Evolutionary conservation across 2,113 vertebrate species (phyloP), one percentile per base, ranked within the genome.

Genomic region (Tiliqua scincoides): DNA sequence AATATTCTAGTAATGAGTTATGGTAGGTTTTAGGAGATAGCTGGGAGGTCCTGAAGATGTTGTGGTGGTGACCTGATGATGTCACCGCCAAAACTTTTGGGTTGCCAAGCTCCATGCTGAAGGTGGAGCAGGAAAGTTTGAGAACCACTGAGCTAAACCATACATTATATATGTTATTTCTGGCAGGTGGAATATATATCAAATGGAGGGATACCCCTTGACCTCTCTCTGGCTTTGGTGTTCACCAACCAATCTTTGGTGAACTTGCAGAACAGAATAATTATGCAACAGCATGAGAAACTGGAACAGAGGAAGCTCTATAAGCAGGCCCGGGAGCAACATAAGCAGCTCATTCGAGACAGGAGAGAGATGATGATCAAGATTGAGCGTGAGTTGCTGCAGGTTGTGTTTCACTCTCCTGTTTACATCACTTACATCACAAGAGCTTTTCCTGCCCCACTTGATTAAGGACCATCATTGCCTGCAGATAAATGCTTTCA

Each of bases 111-210:
- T 35, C 75, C 37, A n/a, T n/a, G n/a, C 0, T 82, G 72, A 86
- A 52, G 18, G 25, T 37, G 1, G 32, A n/a, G n/a, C n/a, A n/a
- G n/a, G n/a, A n/a, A 48, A 48, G 43, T 4, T 48, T 4, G 43
- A 8, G 43, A 5, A 48, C 8, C 4, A 48, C 4, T 48, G 8
- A 48, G 43, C 43, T 48, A 48, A 48, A 5, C 43, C 8, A 48
- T 48, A 77, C 82, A 20, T 61, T 90, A 78, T 89, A 80, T 88
- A 48, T 79, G 17, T 74, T 92, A 48, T 67, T 90, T 86, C 80
- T 93, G 5, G 8, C 93, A 99, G 99, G 97, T 99, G 77, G 95
- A 97, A 77, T 97, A 96, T 87, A 61, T 97, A 61, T 68, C 85
- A 7, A 88, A 96, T 52, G 96, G 95, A 61, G 83, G 95, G 57